Percentiles rank a stretch among this genome's conserved stretches.
phyloP scores from a whole-genome alignment of 2,797 vertebrate species.

The Kryptopterus vitreolus region DNA sequence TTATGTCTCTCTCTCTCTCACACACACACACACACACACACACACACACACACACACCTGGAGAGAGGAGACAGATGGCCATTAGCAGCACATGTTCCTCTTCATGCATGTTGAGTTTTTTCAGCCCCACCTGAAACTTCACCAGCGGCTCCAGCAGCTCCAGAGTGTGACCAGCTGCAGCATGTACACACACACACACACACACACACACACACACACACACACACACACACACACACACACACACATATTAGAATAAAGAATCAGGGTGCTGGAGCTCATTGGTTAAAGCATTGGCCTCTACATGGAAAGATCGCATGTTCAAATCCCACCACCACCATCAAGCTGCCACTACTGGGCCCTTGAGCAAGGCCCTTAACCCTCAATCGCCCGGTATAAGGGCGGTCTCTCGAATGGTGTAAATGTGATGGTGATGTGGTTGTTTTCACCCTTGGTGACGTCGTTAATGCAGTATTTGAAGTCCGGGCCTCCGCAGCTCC shows the following conservation, averaged over 20 bases:
- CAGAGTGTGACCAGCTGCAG: constrained; percentile 83
- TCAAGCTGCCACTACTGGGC: too few relatives aligned
- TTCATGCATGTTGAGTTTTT: constrained; percentile 88
- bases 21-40: constrained; percentile 1
- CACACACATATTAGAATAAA: neutral
- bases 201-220: constrained; percentile 24
- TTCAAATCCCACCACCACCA: too few relatives aligned
- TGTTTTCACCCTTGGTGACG: constrained; percentile 78
- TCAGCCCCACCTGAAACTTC: constrained; percentile 93
- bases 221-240: neutral
- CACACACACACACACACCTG: constrained; percentile 68
- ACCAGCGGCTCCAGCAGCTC: constrained; percentile 92
- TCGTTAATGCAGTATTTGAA: constrained; percentile 90
- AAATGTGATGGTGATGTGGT: too few relatives aligned
- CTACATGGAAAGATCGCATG: too few relatives aligned
- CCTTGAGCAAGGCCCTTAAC: too few relatives aligned
- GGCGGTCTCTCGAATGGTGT: too few relatives aligned
- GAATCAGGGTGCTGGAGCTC: neutral
- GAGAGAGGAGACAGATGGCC: constrained; percentile 96
- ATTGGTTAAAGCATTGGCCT: too few relatives aligned
- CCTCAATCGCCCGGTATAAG: too few relatives aligned
- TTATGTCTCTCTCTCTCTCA: neutral
- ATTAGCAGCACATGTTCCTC: constrained; percentile 93
- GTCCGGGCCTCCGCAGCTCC: constrained; percentile 88
- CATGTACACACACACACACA: constrained; percentile 35